Evolutionary conservation across 2,888 invertebrate genomes (phyloP).

Genomic region (Drosophila aldrichi): DNA sequence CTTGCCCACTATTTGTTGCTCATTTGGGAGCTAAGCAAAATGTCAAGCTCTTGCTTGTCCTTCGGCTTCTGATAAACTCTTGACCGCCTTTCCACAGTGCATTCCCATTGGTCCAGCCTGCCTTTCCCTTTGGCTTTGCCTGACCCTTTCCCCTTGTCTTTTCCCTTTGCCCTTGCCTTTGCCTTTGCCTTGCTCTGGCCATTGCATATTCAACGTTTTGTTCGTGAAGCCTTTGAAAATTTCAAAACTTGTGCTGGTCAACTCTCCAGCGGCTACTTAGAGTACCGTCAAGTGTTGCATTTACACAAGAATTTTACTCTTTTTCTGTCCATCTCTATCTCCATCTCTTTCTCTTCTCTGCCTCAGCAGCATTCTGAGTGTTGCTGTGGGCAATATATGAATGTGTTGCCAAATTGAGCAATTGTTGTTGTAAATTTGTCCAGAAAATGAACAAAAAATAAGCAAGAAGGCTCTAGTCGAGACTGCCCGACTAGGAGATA

Average conservation of each 20-base stretch:
- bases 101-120: conserved; percentile 32
- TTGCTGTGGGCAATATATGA: conserved; percentile 13
- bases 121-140: conserved; percentile 11
- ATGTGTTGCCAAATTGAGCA: conserved; percentile 21
- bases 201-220: conserved; percentile 58
- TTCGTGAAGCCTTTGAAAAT: conserved; percentile 50
- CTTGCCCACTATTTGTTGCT: conserved; percentile 55
- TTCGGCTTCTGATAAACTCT: conserved; percentile 61
- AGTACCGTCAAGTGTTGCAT: conserved; percentile 37
- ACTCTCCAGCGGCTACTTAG: conserved; percentile 60
- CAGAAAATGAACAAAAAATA: not conserved
- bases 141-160: conserved; percentile 4
- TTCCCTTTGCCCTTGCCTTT: not conserved
- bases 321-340: not conserved
- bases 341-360: no score
- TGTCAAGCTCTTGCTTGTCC: conserved; percentile 44
- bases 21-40: conserved; percentile 67
- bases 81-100: conserved; percentile 54
- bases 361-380: not conserved
- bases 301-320: conserved; percentile 18
- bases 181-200: conserved; percentile 12
- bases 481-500: no score
- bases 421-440: not conserved
- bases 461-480: no score
- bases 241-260: conserved; percentile 41